Base-by-base conservation (phyloP, 2,797 vertebrate species). In the Pantherophis alleghaniensis region DNA sequence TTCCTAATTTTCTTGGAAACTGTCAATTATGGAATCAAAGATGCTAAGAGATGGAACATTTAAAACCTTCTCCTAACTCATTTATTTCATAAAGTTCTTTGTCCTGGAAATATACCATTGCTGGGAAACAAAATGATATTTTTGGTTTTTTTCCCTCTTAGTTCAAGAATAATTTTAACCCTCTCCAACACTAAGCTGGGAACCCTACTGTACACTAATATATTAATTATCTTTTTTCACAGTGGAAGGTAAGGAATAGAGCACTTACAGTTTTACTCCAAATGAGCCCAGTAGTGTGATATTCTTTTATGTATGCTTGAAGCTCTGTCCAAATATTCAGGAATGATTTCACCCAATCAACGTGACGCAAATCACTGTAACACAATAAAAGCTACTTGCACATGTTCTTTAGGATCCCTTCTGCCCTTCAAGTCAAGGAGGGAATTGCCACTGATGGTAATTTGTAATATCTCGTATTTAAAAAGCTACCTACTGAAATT, bases 281-380 rank as follows among this genome's bases (percentile, higher is more conserved):
- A 90, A 97, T 97, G 92, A 99, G 98, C 92, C 99, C 99, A 16
- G 98, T 99, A 86, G 98, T 98, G 95, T 99, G 98, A 96, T 99
- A 98, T 88, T 99, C 98, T 96, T 99, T 99, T 97, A 99, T 99
- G 94, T 99, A 99, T 28, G 97, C 96, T 97, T 99, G 99, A 96
- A 99, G 97, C 89, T 99, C 98, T 20, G 97, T 98, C 99, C 99
- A 99, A 97, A 99, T 99, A 59, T 97, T 98, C 96, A 99, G 97
- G 93, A 99, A 99, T 0, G 99, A 98, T 92, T 98, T 99, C 92
- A 99, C 99, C 99, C 99, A 99, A 93, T 99, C 99, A 92, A 99
- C 98, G 10, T 99, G 99, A 51, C 98, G 98, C 87, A 97, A 95
- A 95, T 99, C 99, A n/a, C 99, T 99, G 93, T 92, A 95, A 96